Conservation (phyloP, 2,888 invertebrate genomes). For the Mythimna impura region DNA sequence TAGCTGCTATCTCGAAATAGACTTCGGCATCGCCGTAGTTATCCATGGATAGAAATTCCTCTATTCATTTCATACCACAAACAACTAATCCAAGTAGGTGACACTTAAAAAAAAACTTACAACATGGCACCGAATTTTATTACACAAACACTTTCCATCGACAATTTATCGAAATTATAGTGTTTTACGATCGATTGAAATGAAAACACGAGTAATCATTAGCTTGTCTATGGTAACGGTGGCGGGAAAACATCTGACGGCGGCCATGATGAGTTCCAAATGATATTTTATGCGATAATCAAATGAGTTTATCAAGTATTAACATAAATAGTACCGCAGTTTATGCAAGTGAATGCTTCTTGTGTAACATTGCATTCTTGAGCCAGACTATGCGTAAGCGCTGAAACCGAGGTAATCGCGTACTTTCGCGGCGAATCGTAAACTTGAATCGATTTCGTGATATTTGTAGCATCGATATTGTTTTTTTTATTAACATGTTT, state of each 20-base stretch:
- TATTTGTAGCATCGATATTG: slow-evolving; percentile 61
- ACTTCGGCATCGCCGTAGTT: too few species aligned
- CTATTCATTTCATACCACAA: neutral
- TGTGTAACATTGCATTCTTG: slow-evolving; percentile 81
- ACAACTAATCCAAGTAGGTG: neutral
- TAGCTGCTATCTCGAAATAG: too few species aligned
- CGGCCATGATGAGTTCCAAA: slow-evolving; percentile 58
- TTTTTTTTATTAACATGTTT: slow-evolving; percentile 40
- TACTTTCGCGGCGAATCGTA: slow-evolving; percentile 69
- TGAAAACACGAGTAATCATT: slow-evolving; percentile 57
- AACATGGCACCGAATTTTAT: slow-evolving; percentile 42
- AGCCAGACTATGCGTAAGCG: slow-evolving; percentile 79
- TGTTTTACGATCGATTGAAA: slow-evolving; percentile 59
- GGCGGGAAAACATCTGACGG: slow-evolving; percentile 56
- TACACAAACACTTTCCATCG: slow-evolving; percentile 48
- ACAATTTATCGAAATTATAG: slow-evolving; percentile 57
- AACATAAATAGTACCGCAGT: slow-evolving; percentile 64
- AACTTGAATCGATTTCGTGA: slow-evolving; percentile 67
- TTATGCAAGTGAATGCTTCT: slow-evolving; percentile 75
- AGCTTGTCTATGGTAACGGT: slow-evolving; percentile 47
- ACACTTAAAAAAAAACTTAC: slow-evolving; percentile 16
- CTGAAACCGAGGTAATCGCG: slow-evolving; percentile 70
- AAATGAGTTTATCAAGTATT: slow-evolving; percentile 63
- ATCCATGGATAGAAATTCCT: neutral
- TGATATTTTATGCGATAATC: slow-evolving; percentile 63